Evolutionary conservation across 1,140 invertebrate genomes (phyloP).

Genomic region (Heterodera carotae): DNA sequence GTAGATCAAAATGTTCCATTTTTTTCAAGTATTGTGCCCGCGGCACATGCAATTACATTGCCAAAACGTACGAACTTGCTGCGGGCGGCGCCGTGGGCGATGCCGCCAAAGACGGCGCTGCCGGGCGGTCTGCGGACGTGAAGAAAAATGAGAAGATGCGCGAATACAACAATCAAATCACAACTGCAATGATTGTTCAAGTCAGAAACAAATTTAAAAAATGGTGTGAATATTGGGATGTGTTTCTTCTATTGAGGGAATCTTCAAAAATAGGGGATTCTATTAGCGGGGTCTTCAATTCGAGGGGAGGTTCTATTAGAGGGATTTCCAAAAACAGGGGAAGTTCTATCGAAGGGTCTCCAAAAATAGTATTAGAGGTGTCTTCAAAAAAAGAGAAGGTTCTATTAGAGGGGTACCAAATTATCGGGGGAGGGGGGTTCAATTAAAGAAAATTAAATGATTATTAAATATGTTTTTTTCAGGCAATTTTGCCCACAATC

Average conservation of each 20-base stretch:
- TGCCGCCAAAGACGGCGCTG: neutral
- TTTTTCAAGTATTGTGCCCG: neutral
- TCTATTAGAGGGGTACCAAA: too few relatives aligned
- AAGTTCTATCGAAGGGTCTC: too few relatives aligned
- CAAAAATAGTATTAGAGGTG: too few relatives aligned
- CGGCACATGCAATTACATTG: conserved; percentile 2
- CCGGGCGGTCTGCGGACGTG: conserved; percentile 11
- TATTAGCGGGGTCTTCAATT: too few relatives aligned
- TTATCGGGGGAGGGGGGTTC: too few relatives aligned
- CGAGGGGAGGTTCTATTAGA: too few relatives aligned
- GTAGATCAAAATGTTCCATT: too few relatives aligned
- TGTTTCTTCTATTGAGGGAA: too few relatives aligned
- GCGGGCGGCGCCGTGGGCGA: neutral
- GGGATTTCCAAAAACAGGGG: too few relatives aligned
- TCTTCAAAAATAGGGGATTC: too few relatives aligned
- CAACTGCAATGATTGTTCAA: conserved; percentile 25
- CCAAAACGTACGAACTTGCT: neutral
- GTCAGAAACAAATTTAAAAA: conserved; percentile 10
- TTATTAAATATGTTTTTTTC: neutral
- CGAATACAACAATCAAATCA: conserved; percentile 29
- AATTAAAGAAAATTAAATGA: neutral
- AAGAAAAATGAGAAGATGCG: conserved; percentile 24
- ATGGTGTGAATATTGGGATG: too few relatives aligned
- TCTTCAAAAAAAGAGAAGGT: too few relatives aligned
- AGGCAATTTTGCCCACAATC: conserved; percentile 25